Evolutionary conservation across 2,888 invertebrate species (phyloP).

Genomic region (Sthenelais limicola): DNA sequence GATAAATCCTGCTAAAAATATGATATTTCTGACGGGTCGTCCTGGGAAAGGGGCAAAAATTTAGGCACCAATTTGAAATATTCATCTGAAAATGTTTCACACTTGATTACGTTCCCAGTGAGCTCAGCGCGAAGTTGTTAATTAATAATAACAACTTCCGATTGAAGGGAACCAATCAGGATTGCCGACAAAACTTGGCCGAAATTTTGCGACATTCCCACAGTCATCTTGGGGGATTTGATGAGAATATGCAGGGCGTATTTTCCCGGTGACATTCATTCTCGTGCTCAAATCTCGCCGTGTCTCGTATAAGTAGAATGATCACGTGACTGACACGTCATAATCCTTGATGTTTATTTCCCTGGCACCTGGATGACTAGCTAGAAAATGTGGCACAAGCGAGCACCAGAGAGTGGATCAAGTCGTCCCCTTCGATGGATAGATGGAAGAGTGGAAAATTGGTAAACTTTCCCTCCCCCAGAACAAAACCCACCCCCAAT

Average conservation of each 20-base stretch:
- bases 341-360: background rate
- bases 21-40: too few relatives aligned
- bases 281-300: constrained; percentile 35
- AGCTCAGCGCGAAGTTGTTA: constrained; percentile 17
- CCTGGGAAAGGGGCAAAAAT: constrained; percentile 4
- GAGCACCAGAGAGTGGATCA: background rate
- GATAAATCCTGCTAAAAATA: too few relatives aligned
- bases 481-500: too few relatives aligned
- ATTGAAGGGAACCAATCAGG: constrained; percentile 21
- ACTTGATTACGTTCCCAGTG: constrained; percentile 32
- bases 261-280: constrained; percentile 26
- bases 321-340: constrained; percentile 27
- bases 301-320: background rate
- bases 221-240: constrained; percentile 11
- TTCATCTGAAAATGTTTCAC: constrained; percentile 38
- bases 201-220: background rate
- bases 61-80: constrained; percentile 35
- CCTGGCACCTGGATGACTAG: constrained; percentile 29
- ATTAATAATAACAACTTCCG: constrained; percentile 40
- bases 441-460: background rate
- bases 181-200: constrained; percentile 6
- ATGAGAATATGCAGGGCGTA: background rate
- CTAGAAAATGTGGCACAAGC: background rate
- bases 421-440: too few relatives aligned
- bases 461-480: background rate